Conservation (phyloP, 2,113 vertebrate genomes). For the Nannospalax galili region DNA sequence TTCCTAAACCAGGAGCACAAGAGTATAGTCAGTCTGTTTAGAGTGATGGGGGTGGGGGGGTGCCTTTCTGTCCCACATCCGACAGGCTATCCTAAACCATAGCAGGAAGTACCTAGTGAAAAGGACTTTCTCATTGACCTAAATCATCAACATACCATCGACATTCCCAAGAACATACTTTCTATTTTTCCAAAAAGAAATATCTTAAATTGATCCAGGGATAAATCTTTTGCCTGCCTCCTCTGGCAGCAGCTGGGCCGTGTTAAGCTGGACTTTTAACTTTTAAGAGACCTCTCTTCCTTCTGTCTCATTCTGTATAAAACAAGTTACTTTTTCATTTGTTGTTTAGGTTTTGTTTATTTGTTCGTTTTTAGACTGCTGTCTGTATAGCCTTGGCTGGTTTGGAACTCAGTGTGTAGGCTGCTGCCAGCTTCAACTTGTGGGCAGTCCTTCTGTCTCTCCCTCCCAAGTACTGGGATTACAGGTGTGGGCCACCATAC, state of each 20-base stretch:
- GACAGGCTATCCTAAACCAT: not conserved
- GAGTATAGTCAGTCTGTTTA: not conserved
- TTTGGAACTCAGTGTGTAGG: not conserved
- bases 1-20: not conserved
- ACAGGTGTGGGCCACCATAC: too few relatives aligned
- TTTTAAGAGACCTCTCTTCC: not conserved
- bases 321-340: not conserved
- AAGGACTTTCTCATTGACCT: constrained; percentile 12
- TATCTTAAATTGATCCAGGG: not conserved
- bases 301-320: not conserved
- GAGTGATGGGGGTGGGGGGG: not conserved
- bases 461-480: too few relatives aligned
- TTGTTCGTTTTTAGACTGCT: not conserved
- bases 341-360: not conserved
- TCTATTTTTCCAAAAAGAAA: too few relatives aligned
- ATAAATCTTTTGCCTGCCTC: not conserved
- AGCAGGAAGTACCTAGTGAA: not conserved
- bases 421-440: not conserved
- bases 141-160: not conserved
- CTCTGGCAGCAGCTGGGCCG: not conserved
- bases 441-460: not conserved
- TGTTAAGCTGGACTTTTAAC: not conserved
- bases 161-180: too few relatives aligned
- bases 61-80: not conserved
- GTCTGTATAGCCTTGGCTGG: too few relatives aligned